A percentile compares a stretch with the other conserved stretches of the same genome.
Conservation (phyloP, 2,888 invertebrate genomes). For the Nemurella pictetii region DNA sequence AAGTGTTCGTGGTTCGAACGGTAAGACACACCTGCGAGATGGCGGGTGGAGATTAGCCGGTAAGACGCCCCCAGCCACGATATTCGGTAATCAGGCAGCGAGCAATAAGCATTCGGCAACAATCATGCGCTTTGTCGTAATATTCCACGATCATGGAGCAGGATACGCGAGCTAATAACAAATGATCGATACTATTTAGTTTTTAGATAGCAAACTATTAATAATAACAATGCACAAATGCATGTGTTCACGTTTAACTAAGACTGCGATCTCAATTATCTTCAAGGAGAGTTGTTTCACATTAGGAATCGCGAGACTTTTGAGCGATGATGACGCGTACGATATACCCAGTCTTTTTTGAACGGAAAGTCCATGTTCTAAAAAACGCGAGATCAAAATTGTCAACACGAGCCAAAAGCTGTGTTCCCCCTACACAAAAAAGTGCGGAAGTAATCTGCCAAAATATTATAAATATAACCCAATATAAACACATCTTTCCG, state of each 20-base stretch:
- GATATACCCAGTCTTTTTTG: not conserved
- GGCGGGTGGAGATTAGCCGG: not conserved
- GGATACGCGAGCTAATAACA: not conserved
- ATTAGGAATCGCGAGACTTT: not conserved
- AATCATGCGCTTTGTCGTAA: not conserved
- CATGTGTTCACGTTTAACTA: not conserved
- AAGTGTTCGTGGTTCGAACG: not conserved
- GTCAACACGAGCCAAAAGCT: not conserved
- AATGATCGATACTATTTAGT: not conserved
- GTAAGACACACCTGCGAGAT: not conserved
- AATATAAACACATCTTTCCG: not conserved
- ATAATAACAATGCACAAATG: not conserved
- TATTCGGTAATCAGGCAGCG: not conserved
- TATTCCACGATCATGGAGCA: not conserved
- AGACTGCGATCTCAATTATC: not conserved
- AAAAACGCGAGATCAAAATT: not conserved
- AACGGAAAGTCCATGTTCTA: not conserved
- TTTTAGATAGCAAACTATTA: not conserved
- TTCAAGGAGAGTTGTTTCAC: not conserved
- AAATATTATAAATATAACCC: not conserved
- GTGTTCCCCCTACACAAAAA: not conserved
- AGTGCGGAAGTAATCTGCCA: not conserved
- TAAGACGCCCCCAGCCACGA: not conserved
- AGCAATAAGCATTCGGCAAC: not conserved
- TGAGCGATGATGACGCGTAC: not conserved